Base-by-base conservation (phyloP, 2,797 vertebrate genomes). In the Danio aesculapii region DNA sequence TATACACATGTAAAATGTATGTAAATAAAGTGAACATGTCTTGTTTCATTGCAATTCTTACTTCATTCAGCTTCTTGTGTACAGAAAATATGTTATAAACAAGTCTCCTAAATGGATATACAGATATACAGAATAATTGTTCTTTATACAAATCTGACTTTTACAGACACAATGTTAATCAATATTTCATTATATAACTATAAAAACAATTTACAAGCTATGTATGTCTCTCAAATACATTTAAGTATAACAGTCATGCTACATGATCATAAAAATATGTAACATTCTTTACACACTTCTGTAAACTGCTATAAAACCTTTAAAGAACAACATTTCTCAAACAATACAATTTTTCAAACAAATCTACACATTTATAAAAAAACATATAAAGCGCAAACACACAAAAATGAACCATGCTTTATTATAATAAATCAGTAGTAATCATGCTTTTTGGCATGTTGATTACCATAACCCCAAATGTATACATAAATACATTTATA, bases 21-120 rank as follows among this genome's bases (percentile, higher is more conserved):
- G 75, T 78, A 78, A 78, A 69, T 59, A 69, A 66, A 55, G 3
- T 13, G 69, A 39, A 6, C 12, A 57, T 13, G 64, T 63, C 30
- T 30, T 30, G 30, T 75, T 84, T 77, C 53, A 74, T 58, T 82
- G 30, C 30, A 30, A 30, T 30, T n/a, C n/a, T 13, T 69, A 17
- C 2, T 12, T 3, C 39, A 11, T 74, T 21, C 59, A 7, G n/a
- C 10, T 67, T 55, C 9, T 47, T 47, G 19, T 82, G 58, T 39
- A 79, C 58, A 66, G 30, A 14, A 59, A 30, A 55, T 70, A 76
- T 6, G 11, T 30, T 78, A 83, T 10, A 71, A 57, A 55, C 41
- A 47, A 12, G 8, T 44, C 44, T 64, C 14, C 39, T 53, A 50
- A n/a, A 58, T 43, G 71, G 4, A 5, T 1, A 30, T 46, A 30